Conservation (phyloP, 2,888 invertebrate genomes). For the Ectemnius cavifrons region DNA sequence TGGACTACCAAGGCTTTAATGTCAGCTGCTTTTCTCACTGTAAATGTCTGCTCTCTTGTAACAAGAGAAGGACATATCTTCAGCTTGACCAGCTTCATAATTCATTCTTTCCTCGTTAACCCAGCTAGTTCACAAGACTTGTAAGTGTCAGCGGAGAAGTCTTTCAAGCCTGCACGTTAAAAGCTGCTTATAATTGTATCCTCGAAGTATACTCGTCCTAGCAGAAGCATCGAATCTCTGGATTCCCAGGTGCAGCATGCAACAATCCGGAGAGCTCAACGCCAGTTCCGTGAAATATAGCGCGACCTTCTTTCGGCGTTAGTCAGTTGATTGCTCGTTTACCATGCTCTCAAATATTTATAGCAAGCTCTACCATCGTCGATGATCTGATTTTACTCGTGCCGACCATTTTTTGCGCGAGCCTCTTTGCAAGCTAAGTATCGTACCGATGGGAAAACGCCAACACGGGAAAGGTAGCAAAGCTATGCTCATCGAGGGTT, state of each 20-base stretch:
- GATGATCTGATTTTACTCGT: conserved; percentile 40
- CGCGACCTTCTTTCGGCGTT: no score
- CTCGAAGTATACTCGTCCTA: conserved; percentile 40
- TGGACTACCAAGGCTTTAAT: background rate
- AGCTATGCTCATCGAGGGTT: conserved; percentile 5
- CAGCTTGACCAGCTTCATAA: conserved; percentile 38
- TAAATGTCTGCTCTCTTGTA: background rate
- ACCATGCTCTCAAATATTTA: no score
- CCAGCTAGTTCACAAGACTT: conserved; percentile 24
- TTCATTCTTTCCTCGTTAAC: conserved; percentile 49
- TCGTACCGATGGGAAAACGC: background rate
- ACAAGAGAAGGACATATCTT: background rate
- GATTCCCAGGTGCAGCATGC: no score
- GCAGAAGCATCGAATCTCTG: conserved; percentile 11
- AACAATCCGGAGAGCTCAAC: no score
- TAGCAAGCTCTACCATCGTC: conserved; percentile 33
- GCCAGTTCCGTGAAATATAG: no score
- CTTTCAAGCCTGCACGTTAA: conserved; percentile 18
- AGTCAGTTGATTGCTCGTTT: no score
- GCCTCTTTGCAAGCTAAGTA: background rate
- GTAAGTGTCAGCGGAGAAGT: conserved; percentile 33
- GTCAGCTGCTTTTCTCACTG: background rate
- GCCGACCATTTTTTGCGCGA: no score
- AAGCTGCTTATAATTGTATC: conserved; percentile 36
- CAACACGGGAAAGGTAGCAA: conserved; percentile 5